Base-by-base conservation (phyloP, 2,888 invertebrate genomes). In the Periphyllus acericola region DNA sequence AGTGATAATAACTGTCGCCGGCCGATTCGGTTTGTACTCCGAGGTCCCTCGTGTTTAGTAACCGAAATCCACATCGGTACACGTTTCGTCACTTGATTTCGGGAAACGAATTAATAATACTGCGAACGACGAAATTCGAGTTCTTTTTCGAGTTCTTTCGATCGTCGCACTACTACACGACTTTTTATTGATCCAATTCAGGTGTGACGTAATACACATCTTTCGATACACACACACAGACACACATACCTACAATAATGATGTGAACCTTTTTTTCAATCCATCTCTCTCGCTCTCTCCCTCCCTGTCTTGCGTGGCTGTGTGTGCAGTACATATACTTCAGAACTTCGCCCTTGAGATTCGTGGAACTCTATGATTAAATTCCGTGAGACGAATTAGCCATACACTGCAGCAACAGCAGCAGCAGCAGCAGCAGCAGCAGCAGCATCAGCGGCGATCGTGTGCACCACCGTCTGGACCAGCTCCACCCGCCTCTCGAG, bases 201-300 rank as follows among this genome's bases (percentile, higher is more conserved):
- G 84, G 46, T 25, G 78, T 85, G 46, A 76, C 32, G 76, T 52
- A 78, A 75, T 40, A 83, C 0, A 25, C 36, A 21, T 83, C 55
- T 74, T 83, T 72, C 83, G n/a, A 83, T 74, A 55, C 34, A 19
- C 14, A 32, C 34, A 34, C 34, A 19, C 34, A 32, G 9, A 6
- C 68, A 32, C 14, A 29, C 34, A 46, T n/a, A 68, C 11, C 8
- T 4, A 75, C 71, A 46, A 74, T 83, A 74, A 85, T n/a, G 85
- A 85, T 85, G 84, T 85, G 84, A 85, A 85, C 76, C 78, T 68
- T 78, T 78, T 85, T 46, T n/a, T n/a, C n/a, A n/a, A n/a, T n/a
- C n/a, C n/a, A n/a, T n/a, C n/a, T n/a, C n/a, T n/a, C n/a, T n/a
- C n/a, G n/a, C 29, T 76, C 8, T 19, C n/a, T 36, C 36, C 14